Percentiles rank a stretch among this genome's conserved stretches.
Conservation (phyloP, 2,888 invertebrate genomes). For the Drosophila hamatofila region DNA sequence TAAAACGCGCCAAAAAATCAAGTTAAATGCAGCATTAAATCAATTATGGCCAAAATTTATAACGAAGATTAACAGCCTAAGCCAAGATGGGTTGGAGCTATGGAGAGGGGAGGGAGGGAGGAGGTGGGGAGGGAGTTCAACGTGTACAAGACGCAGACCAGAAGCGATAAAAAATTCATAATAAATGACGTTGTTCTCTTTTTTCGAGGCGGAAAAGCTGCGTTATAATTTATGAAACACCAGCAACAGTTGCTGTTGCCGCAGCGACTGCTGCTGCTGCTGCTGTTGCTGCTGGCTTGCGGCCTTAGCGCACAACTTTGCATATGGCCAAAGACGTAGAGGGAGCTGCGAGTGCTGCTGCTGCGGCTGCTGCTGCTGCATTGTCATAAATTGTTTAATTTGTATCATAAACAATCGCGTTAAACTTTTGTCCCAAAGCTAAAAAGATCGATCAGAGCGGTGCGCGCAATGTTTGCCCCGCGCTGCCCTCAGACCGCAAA, state of each 20-base stretch:
- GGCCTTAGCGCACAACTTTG: constrained; percentile 71
- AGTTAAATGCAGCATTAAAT: constrained; percentile 82
- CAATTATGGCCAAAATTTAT: constrained; percentile 82
- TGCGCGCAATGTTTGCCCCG: constrained; percentile 24
- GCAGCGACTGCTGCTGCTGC: constrained; percentile 12
- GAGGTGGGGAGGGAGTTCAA: background rate
- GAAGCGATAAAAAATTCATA: constrained; percentile 84
- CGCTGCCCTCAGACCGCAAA: constrained; percentile 27
- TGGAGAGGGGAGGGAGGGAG: background rate
- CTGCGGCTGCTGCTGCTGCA: constrained; percentile 62
- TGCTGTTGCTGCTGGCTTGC: constrained; percentile 48
- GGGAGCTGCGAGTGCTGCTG: constrained; percentile 19
- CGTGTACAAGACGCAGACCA: constrained; percentile 62
- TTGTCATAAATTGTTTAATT: constrained; percentile 86
- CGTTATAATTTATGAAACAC: constrained; percentile 83
- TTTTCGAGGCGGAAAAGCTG: constrained; percentile 75
- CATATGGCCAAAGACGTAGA: constrained; percentile 59
- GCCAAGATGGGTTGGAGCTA: constrained; percentile 10
- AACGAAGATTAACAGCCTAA: constrained; percentile 76
- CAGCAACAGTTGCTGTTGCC: constrained; percentile 57
- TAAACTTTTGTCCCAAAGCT: constrained; percentile 84
- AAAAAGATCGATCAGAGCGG: constrained; percentile 83
- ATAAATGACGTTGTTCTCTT: constrained; percentile 82
- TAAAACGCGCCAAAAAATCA: constrained; percentile 61
- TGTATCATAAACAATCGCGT: constrained; percentile 86